These are phyloP conservation scores for Vireo altiloquus DNA, from an alignment of 2,113 vertebrate species.

Conservation along the genomic window DNA sequence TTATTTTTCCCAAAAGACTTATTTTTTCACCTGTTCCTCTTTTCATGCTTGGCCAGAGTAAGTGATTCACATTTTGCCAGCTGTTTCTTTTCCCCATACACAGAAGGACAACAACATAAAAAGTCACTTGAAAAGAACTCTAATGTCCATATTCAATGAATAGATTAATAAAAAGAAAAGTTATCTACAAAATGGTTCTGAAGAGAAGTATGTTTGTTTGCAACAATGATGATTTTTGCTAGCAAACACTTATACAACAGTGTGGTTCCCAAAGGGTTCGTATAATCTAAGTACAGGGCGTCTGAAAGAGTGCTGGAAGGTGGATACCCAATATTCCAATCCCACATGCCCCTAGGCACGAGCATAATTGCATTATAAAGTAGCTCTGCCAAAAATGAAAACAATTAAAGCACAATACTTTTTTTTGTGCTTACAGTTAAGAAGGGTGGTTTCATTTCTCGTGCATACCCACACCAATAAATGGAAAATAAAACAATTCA, in stretches of 20 bases:
- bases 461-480: background rate
- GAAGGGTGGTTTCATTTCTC: background rate
- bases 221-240: background rate
- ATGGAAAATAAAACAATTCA: background rate
- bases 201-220: background rate
- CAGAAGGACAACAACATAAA: background rate
- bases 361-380: background rate
- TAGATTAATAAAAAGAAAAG: background rate
- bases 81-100: background rate
- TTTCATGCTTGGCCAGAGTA: background rate
- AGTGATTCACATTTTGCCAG: background rate
- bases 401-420: constrained; percentile 18
- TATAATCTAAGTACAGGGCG: background rate
- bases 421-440: background rate
- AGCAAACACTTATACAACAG: background rate
- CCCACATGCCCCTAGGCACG: background rate
- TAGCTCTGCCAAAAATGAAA: background rate
- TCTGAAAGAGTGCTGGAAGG: background rate
- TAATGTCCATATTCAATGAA: background rate
- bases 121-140: background rate
- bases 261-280: background rate
- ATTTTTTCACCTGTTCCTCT: background rate
- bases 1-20: background rate
- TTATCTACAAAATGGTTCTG: background rate
- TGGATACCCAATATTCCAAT: background rate